Evolutionary conservation across 1,140 invertebrate genomes (phyloP).

Genomic region (Orussus abietinus): DNA sequence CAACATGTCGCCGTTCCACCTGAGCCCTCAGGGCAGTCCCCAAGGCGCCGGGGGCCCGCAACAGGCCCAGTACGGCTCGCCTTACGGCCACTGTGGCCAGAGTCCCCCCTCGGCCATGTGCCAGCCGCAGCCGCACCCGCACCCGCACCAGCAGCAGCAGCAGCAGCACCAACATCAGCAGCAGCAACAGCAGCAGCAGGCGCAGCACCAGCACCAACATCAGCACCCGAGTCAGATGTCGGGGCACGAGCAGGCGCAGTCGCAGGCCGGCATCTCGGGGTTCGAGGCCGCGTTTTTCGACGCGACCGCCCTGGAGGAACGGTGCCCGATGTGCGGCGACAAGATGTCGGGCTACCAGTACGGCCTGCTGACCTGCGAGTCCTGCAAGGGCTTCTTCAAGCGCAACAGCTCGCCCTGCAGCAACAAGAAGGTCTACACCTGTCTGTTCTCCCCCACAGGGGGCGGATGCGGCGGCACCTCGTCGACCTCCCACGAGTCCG

Average conservation of each 20-base stretch:
- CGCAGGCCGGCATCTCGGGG: constrained; percentile 36
- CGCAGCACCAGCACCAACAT: constrained; percentile 24
- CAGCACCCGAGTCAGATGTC: constrained; percentile 11
- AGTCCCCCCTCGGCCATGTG: constrained; percentile 48
- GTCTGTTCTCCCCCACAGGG: constrained; percentile 68
- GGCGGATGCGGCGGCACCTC: constrained; percentile 45
- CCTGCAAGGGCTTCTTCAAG: constrained; percentile 99
- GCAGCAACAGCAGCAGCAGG: constrained; percentile 14
- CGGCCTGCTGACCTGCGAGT: constrained; percentile 97
- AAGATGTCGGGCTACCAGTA: constrained; percentile 99
- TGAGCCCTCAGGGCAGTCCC: constrained; percentile 64
- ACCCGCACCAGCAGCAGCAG: constrained; percentile 20
- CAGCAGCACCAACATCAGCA: constrained; percentile 18
- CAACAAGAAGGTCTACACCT: constrained; percentile 95
- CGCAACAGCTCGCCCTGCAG: constrained; percentile 80
- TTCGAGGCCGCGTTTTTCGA: constrained; percentile 62
- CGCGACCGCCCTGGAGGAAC: constrained; percentile 88
- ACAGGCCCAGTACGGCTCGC: constrained; percentile 32
- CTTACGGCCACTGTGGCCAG: constrained; percentile 41
- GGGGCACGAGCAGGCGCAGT: constrained; percentile 36
- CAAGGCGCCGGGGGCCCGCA: constrained; percentile 40
- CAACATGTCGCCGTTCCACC: constrained; percentile 77
- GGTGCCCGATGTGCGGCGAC: constrained; percentile 98
- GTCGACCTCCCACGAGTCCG: constrained; percentile 23
- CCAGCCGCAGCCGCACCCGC: constrained; percentile 33